A percentile compares a stretch with the other conserved stretches of the same genome.
These are phyloP conservation scores for Coluber constrictor DNA, from an alignment of 2,797 vertebrate species.

Conservation along the genomic window DNA sequence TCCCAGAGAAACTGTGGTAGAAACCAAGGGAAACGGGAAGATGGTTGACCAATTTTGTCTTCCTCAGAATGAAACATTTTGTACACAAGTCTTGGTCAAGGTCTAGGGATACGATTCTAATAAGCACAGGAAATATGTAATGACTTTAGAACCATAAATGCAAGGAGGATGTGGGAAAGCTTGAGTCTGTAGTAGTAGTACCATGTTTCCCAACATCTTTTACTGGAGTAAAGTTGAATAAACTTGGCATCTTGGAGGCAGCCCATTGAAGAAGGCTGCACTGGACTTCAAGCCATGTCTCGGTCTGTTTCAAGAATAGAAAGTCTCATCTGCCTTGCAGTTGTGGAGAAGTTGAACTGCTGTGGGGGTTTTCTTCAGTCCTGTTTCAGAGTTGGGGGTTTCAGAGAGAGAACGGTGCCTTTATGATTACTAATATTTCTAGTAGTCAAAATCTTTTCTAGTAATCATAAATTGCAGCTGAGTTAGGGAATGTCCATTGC, in stretches of 20 bases:
- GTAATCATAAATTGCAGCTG: neutral
- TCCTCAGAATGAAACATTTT: neutral
- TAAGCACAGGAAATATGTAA: neutral
- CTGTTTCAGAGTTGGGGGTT: neutral
- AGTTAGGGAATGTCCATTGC: neutral
- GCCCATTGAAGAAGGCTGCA: neutral
- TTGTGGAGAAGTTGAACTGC: neutral
- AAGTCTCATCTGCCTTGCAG: too few relatives aligned
- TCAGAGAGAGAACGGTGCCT: neutral
- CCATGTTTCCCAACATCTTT: neutral
- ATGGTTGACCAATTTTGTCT: neutral
- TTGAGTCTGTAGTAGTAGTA: neutral
- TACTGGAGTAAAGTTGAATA: neutral
- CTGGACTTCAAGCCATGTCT: neutral
- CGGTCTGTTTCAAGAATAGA: neutral
- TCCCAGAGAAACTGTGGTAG: constrained; percentile 16
- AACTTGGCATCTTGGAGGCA: neutral
- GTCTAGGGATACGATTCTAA: neutral
- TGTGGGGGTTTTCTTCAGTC: neutral
- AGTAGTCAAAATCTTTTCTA: neutral
- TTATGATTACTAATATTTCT: neutral
- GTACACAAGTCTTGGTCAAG: neutral
- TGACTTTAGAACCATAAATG: neutral
- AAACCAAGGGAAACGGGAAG: constrained; percentile 15
- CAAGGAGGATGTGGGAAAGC: neutral